Evolutionary conservation across 2,888 invertebrate genomes (phyloP).

Genomic region (Clepsis dumicolana): DNA sequence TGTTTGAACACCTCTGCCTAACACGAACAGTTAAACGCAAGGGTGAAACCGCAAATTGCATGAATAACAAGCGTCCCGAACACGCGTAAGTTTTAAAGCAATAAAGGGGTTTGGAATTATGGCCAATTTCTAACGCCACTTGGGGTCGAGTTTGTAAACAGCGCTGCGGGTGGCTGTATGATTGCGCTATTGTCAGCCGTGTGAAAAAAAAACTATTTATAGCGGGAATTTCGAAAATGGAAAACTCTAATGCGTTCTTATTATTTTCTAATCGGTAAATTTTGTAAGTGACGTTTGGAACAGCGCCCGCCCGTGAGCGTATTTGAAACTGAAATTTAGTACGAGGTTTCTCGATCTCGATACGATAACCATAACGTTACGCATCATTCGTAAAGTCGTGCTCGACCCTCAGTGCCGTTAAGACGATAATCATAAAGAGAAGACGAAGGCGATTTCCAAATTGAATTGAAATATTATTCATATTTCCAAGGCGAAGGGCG

Average conservation of each 20-base stretch:
- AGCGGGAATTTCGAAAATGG: constrained; percentile 4
- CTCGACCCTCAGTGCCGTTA: not conserved
- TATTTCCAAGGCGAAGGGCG: constrained; percentile 40
- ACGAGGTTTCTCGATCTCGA: no score
- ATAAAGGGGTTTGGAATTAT: constrained; percentile 36
- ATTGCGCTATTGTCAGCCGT: constrained; percentile 71
- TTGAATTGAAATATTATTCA: constrained; percentile 25
- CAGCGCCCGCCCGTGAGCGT: no score
- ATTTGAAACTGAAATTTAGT: no score
- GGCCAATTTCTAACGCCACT: constrained; percentile 58
- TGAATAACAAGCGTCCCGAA: constrained; percentile 35
- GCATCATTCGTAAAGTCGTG: no score
- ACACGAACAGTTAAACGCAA: constrained; percentile 33
- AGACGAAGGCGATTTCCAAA: not conserved
- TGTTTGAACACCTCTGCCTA: constrained; percentile 26
- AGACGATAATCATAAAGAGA: not conserved
- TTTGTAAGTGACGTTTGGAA: not conserved
- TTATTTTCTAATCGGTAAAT: not conserved
- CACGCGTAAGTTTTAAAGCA: constrained; percentile 46
- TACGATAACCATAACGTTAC: no score
- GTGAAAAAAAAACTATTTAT: constrained; percentile 44
- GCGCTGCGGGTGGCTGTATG: constrained; percentile 70
- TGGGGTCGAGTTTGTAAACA: constrained; percentile 72
- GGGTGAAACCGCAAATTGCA: constrained; percentile 46
- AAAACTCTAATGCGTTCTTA: not conserved